phyloP scores from a whole-genome alignment of 2,888 invertebrate species.

The Idaea straminata region DNA sequence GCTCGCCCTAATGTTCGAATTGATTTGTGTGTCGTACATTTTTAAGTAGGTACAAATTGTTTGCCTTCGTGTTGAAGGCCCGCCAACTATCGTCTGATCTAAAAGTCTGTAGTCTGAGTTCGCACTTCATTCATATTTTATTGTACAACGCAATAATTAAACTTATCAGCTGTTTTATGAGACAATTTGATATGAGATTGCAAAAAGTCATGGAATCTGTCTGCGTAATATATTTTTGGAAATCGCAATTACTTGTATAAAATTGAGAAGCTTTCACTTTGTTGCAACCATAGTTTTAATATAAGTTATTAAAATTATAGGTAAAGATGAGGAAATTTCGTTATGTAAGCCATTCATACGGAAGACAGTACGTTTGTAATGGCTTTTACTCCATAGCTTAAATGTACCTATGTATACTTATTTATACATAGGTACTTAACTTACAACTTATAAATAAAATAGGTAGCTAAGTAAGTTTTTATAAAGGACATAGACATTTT shows the following conservation, averaged over 20 bases:
- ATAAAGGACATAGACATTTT: too few species aligned
- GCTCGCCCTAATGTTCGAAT: too few species aligned
- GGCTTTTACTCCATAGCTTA: not conserved
- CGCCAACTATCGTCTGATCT: too few species aligned
- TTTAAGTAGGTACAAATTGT: too few species aligned
- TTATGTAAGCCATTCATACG: not conserved
- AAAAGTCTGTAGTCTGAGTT: too few species aligned
- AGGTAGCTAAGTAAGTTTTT: too few species aligned
- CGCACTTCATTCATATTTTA: conserved; percentile 4
- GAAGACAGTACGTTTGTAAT: not conserved
- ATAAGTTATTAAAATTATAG: not conserved
- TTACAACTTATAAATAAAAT: too few species aligned
- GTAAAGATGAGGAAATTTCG: not conserved
- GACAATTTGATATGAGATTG: conserved; percentile 18
- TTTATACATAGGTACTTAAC: too few species aligned
- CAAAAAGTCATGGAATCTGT: conserved; percentile 19
- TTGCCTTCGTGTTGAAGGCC: too few species aligned
- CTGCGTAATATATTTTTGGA: not conserved
- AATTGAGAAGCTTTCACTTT: not conserved
- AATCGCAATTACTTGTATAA: not conserved
- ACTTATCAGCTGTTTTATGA: conserved; percentile 13
- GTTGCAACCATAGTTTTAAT: not conserved
- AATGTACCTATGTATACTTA: too few species aligned
- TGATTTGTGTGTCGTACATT: too few species aligned
- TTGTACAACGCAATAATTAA: conserved; percentile 8